Conservation (phyloP, 1,140 invertebrate genomes). For the Myzus persicae region DNA sequence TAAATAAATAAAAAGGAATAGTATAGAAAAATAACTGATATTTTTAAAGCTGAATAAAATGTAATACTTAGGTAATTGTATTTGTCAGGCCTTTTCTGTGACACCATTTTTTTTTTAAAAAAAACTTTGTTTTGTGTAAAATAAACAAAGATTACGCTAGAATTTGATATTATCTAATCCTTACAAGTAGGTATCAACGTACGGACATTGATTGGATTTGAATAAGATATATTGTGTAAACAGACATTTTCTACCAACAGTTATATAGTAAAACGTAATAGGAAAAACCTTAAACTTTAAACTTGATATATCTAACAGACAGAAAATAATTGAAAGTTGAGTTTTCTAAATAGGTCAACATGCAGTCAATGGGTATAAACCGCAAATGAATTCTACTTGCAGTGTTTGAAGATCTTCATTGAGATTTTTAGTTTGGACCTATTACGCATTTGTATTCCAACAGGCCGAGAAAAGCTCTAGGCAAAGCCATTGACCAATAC, state of each 20-base stretch:
- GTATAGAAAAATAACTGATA: background rate
- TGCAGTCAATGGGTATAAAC: background rate
- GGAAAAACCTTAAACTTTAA: background rate
- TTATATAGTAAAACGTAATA: background rate
- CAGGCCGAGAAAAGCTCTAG: background rate
- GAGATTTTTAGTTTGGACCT: too few species aligned
- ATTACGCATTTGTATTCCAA: background rate
- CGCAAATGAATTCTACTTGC: background rate
- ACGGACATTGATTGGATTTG: background rate
- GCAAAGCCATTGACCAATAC: background rate
- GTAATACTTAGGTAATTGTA: background rate
- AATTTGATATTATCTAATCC: background rate
- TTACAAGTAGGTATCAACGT: background rate
- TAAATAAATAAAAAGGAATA: background rate
- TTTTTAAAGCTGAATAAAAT: background rate
- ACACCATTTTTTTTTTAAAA: background rate
- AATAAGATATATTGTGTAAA: background rate
- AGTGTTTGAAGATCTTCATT: background rate
- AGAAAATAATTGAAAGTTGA: background rate
- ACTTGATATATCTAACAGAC: background rate
- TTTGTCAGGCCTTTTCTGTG: background rate
- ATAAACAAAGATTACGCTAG: background rate
- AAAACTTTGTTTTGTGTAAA: background rate
- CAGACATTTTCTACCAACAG: background rate
- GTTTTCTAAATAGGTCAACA: conserved; percentile 49